Percentiles rank a stretch among this genome's conserved stretches.
Evolutionary conservation across 2,888 invertebrate genomes (phyloP).

Genomic region (Tromatobia lineatoria): DNA sequence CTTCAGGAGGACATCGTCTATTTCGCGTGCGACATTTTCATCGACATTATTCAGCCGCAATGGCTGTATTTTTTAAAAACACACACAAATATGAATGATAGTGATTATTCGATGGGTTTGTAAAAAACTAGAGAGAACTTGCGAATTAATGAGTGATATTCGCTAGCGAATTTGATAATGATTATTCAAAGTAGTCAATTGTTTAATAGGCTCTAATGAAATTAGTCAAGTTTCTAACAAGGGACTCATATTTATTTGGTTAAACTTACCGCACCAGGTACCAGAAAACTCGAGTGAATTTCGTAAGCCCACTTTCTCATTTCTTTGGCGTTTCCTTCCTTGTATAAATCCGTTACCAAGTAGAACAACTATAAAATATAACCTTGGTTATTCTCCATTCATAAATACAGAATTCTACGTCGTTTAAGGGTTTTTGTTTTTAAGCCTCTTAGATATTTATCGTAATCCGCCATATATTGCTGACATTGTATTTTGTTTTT

Average conservation of each 20-base stretch:
- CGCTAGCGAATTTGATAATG: background rate
- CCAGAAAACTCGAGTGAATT: conserved; percentile 98
- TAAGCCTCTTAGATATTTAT: too few relatives aligned
- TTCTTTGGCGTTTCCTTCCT: conserved; percentile 94
- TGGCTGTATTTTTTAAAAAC: conserved; percentile 87
- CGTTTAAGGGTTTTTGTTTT: too few relatives aligned
- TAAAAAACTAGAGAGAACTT: too few relatives aligned
- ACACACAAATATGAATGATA: conserved; percentile 55
- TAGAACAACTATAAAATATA: conserved; percentile 90
- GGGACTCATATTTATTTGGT: background rate
- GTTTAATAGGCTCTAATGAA: background rate
- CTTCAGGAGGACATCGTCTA: conserved; percentile 93
- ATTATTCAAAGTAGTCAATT: background rate
- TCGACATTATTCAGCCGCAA: conserved; percentile 92
- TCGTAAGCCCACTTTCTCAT: conserved; percentile 99
- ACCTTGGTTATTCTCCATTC: conserved; percentile 27
- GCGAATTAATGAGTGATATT: background rate
- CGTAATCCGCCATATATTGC: too few relatives aligned
- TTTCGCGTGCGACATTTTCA: conserved; percentile 95
- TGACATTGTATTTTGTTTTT: too few relatives aligned
- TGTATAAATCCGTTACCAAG: conserved; percentile 96
- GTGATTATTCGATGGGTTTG: conserved; percentile 1
- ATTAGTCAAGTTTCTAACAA: background rate
- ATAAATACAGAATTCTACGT: background rate
- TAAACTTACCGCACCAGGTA: conserved; percentile 93